Base-by-base conservation (phyloP, 1,140 invertebrate genomes). In the Apis florea region DNA sequence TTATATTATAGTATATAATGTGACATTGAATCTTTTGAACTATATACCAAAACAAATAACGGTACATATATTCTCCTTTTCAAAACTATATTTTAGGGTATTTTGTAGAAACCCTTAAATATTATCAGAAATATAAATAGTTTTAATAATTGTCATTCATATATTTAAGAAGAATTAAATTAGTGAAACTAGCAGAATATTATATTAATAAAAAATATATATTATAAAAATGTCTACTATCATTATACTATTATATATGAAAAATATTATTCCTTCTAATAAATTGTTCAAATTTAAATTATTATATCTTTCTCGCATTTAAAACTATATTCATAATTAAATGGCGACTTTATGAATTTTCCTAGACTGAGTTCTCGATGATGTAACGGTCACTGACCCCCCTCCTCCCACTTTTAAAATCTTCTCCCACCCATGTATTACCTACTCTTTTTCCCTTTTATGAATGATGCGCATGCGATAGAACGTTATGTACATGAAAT, bases 301-400 rank as follows among this genome's bases (percentile, higher is more conserved):
- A 11, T 4, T 59, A 40, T 47, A 21, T 73, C 59, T 81, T 24
- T 49, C 11, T 51, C 8, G 12, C 4, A 56, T 53, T 58, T 24
- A 24, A 58, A 74, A 74, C 17, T 19, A 67, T 53, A 47, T 31
- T 64, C 63, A 21, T 8, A 58, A 64, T 47, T 74, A 59, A 58
- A 74, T n/a, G 63, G 40, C 24, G 13, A 13, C 13, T 49, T 75
- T 73, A 59, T 90, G 85, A 83, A 87, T 89, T 87, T 88, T 85
- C 83, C 82, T 84, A 67, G 83, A 83, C 84, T 87, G 83, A 79
- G 77, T 74, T 79, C 87, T 76, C 83, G 91, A 91, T 93, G 92
- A 93, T 91, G 91, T 93, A 92, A 93, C 91, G 93, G 93, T 93
- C 93, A 92, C 80, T 93, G 93, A 93, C 90, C 92, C 89, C 31